phyloP scores from a whole-genome alignment of 2,797 vertebrate genomes.

The Aratinga solstitialis region DNA sequence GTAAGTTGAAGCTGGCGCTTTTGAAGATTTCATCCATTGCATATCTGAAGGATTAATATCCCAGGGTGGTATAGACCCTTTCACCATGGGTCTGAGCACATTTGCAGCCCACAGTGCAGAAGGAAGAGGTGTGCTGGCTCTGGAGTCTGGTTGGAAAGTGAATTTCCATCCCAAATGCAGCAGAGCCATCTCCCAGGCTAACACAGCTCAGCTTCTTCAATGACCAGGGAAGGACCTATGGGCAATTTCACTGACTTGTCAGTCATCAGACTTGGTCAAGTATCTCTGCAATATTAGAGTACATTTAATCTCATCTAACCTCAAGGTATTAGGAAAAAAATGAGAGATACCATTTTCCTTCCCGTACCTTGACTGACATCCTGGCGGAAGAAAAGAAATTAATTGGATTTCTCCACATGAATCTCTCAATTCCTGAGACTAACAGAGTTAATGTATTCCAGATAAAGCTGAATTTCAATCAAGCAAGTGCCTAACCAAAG shows the following conservation, averaged over 20 bases:
- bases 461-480: background rate
- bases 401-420: background rate
- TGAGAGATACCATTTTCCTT: background rate
- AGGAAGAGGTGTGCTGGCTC: background rate
- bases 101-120: background rate
- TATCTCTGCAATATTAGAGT: background rate
- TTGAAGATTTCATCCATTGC: background rate
- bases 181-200: background rate
- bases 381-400: background rate
- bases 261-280: background rate
- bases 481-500: background rate
- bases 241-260: background rate
- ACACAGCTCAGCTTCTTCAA: background rate
- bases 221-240: background rate
- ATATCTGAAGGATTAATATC: background rate
- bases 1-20: background rate
- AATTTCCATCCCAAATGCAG: background rate
- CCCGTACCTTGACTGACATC: background rate
- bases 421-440: background rate
- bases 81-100: accelerated
- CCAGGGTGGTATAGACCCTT: accelerated
- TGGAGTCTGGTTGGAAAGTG: background rate
- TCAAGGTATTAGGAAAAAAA: background rate
- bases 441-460: background rate
- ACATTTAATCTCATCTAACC: background rate